These are phyloP conservation scores for Globia sparganii DNA, from an alignment of 2,888 invertebrate genomes.

Conservation along the genomic window DNA sequence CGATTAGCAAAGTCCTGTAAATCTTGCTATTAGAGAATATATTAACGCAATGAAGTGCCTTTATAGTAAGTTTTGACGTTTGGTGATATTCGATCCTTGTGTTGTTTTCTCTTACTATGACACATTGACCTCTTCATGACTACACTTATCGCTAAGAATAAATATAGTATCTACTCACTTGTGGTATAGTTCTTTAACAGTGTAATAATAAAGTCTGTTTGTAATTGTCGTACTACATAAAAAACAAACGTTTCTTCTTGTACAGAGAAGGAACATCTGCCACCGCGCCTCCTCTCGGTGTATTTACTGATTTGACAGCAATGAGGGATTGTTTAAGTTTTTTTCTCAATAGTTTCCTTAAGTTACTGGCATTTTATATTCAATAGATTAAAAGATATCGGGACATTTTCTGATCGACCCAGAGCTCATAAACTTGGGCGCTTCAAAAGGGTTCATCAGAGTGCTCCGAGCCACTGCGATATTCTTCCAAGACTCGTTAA, in stretches of 20 bases:
- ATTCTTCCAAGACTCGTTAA: conserved; percentile 7
- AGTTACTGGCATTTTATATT: not conserved
- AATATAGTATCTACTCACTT: conserved; percentile 21
- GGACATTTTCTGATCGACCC: not conserved
- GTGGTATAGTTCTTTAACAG: conserved; percentile 22
- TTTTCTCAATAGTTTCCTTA: not conserved
- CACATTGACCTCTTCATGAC: conserved; percentile 42
- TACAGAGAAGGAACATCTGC: not conserved
- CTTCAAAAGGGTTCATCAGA: not conserved
- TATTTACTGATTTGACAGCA: not conserved
- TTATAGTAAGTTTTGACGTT: conserved; percentile 38
- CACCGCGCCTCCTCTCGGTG: no score
- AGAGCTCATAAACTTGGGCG: not conserved
- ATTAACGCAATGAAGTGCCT: conserved; percentile 10
- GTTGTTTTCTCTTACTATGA: conserved; percentile 35
- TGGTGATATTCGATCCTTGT: conserved; percentile 19
- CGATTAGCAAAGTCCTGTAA: not conserved
- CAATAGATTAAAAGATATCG: not conserved
- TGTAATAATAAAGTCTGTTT: not conserved
- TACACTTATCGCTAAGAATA: conserved; percentile 46
- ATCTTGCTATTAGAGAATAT: conserved; percentile 1
- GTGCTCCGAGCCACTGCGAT: not conserved
- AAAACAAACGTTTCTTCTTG: not conserved
- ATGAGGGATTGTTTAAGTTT: not conserved
- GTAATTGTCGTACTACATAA: not conserved